Conservation (phyloP, 2,797 vertebrate species). For the Epinephelus awoara region DNA sequence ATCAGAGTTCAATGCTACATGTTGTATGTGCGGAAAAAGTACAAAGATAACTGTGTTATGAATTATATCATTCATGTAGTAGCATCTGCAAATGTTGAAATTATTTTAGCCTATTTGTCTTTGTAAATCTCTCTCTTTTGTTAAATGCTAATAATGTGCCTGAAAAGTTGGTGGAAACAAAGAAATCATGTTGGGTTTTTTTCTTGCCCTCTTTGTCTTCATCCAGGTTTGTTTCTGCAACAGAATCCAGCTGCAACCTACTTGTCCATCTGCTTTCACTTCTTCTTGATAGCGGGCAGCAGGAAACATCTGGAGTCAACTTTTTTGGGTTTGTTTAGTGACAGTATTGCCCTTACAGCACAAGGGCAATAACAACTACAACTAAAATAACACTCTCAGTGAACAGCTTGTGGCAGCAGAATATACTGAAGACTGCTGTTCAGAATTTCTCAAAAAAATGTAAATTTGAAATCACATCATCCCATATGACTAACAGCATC, state of each 20-base stretch:
- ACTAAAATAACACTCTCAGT: constrained; percentile 3
- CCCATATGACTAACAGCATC: neutral
- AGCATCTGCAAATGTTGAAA: neutral
- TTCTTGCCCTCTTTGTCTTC: neutral
- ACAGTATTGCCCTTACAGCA: neutral
- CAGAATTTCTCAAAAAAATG: neutral
- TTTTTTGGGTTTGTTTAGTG: constrained; percentile 19
- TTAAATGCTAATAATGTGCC: constrained; percentile 2
- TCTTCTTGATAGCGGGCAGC: neutral
- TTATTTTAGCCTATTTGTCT: neutral
- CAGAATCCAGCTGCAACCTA: neutral
- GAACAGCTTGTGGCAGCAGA: neutral
- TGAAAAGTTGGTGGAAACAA: neutral
- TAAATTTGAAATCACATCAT: neutral
- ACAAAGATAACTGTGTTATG: neutral
- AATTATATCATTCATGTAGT: neutral
- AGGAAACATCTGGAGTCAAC: constrained; percentile 14
- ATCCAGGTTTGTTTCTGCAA: neutral
- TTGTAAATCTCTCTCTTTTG: neutral
- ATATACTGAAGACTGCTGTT: neutral
- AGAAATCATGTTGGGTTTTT: neutral
- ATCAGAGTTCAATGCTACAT: neutral
- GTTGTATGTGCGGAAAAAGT: neutral
- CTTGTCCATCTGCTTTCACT: constrained; percentile 5
- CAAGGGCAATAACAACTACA: neutral